Evolutionary conservation across 2,888 invertebrate genomes (phyloP), one percentile per base, ranked within the genome.

Genomic region (Sycophila texana): DNA sequence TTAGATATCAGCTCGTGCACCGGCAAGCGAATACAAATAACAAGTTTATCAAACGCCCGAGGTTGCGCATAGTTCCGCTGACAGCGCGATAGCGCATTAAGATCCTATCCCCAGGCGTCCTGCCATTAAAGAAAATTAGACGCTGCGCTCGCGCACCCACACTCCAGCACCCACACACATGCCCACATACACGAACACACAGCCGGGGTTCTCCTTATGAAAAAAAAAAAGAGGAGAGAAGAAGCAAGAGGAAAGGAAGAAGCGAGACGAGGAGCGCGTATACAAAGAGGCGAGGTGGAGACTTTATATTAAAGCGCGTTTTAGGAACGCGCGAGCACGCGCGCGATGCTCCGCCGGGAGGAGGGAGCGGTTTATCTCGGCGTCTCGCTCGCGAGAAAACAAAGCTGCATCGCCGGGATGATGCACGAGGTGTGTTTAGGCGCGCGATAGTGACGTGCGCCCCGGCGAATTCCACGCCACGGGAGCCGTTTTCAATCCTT

Each of bases 341-440:
- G n/a, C 53, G 53, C 53, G 16, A n/a, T 39, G 53, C 53, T 53
- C 53, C 13, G 10, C 39, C 57, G 49, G 57, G 47, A 66, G 18
- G 39, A 49, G 47, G 68, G 53, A 68, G 60, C 60, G 47, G 74
- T 74, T 78, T 73, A 61, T 74, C 18, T 58, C n/a, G 61, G 30
- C 39, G 30, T 61, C 60, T 22, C 58, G 10, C 51, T 55, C 30
- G 47, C 67, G 58, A 83, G 85, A 86, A 87, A 88, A 88, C 87
- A 88, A 88, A 88, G 86, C 87, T n/a, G 20, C 55, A 71, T 68
- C 77, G 57, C 14, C 60, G 77, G 84, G 85, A 88, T 89, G 90
- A 90, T 90, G 86, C 89, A 89, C 88, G 90, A 90, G 90, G 90
- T 90, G 90, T 88, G 88, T 90, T 90, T 89, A 89, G 88, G 87